Base-by-base conservation (phyloP, 2,113 vertebrate genomes). In the Peromyscus californicus region DNA sequence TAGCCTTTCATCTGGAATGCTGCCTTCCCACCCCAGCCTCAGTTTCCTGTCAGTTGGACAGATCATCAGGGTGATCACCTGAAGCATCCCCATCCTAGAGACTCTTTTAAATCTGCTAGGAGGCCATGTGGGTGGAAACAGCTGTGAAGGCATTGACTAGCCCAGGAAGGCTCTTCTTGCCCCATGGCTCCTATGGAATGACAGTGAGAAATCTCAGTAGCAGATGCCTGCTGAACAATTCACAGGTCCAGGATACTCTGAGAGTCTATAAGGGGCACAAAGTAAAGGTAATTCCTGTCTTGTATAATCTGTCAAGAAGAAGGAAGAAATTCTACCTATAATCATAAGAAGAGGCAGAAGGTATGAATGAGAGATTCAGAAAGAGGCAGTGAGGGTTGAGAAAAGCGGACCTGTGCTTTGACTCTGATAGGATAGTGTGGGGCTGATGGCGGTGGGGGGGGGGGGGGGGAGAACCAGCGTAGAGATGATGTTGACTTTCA, bases 1-100 rank as follows among this genome's bases (percentile, higher is more conserved):
- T 76, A 69, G 72, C 42, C 65, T 48, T 15, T 59, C 84, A 61
- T 94, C 45, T 88, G 69, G 70, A 94, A 63, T 94, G 94, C 75
- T 94, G 75, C 89, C 85, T 80, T 70, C n/a, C 24, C 9, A 51
- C 7, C n/a, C 7, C 59, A 63, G 59, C 17, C 42, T 63, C 39
- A 82, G 21, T 87, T 82, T 95, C 15, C 61, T 93, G 0, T 88
- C 90, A 42, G 24, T 29, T 88, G 80, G 89, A 67, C 65, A 96
- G 80, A 72, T 63, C 17, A 39, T 51, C 36, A 31, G 59, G 87
- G 63, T 76, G 90, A 36, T 94, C 31, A 80, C 84, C 88, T 82
- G 80, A 76, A 79, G 63, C 69, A 70, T 45, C 26, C 67, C 82
- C 24, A 33, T 59, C 59, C 69, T 85, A 67, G 82, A 85, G 57